Percentiles rank a stretch among this genome's conserved stretches.
phyloP scores from a whole-genome alignment of 2,888 invertebrate genomes.

The Cryptus armator region DNA sequence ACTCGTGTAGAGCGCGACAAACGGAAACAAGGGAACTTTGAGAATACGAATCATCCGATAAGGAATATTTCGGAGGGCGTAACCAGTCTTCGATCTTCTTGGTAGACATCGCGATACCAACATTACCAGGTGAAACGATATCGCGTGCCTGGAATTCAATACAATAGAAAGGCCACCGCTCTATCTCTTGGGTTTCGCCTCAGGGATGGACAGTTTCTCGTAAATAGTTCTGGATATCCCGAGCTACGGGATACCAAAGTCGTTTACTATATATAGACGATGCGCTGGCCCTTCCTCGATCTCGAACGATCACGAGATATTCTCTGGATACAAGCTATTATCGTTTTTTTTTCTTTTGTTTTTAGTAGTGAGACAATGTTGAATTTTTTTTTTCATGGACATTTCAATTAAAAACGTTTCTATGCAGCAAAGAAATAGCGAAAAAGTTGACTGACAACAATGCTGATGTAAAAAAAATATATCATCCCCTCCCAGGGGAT shows the following conservation, averaged over 20 bases:
- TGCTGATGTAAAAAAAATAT: too few relatives aligned
- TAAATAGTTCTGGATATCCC: conserved; percentile 57
- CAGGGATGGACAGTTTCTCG: conserved; percentile 50
- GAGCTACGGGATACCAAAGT: conserved; percentile 36
- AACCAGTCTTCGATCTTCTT: conserved; percentile 32
- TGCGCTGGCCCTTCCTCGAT: not conserved
- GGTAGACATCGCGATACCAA: conserved; percentile 56
- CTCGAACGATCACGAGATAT: not conserved
- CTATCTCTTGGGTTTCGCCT: conserved; percentile 53
- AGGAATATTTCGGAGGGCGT: conserved; percentile 57
- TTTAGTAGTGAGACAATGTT: too few relatives aligned
- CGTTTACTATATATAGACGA: conserved; percentile 4
- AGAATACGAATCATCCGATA: conserved; percentile 60
- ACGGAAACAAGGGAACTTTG: conserved; percentile 10
- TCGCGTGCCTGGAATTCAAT: conserved; percentile 73
- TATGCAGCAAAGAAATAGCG: too few relatives aligned
- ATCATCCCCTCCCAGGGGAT: too few relatives aligned
- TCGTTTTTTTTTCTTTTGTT: not conserved
- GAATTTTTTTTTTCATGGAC: too few relatives aligned
- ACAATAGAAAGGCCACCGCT: conserved; percentile 35
- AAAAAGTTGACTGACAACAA: too few relatives aligned
- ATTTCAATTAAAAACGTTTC: too few relatives aligned
- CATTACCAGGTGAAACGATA: conserved; percentile 69
- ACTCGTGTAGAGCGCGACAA: conserved; percentile 17
- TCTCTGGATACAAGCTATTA: not conserved